Evolutionary conservation across 2,888 invertebrate species (phyloP), one percentile per base, ranked within the genome.

Genomic region (Chrysolina americana): DNA sequence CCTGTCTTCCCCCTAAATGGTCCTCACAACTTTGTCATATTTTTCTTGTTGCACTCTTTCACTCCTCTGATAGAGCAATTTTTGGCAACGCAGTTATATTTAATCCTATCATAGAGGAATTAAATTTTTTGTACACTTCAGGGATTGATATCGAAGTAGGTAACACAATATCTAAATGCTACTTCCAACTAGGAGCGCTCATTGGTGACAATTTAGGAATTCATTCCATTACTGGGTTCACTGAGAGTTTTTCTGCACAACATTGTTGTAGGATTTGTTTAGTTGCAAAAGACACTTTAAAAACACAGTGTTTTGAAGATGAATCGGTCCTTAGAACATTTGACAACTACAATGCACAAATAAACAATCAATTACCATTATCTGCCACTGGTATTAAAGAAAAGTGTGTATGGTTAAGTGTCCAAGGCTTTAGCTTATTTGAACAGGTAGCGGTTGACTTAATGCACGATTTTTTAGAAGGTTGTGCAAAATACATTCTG

Each of bases 171-270:
- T 19, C 41, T 36, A 65, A 53, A 70, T 23, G 59, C 15, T 73
- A 64, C 44, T 83, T 83, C 76, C 62, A 53, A 44, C 65, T 83
- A n/a, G 73, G 70, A 19, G 66, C 74, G 53, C 77, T 84, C 36
- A 73, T 80, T 50, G 84, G 82, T 21, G 84, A 84, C 68, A 84
- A 83, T 71, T 76, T 82, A 75, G 84, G 83, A 0, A 59, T 82
- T 13, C 79, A 83, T 70, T 72, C 71, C 17, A 78, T 82, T 44
- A 73, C 82, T 47, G 83, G 83, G 2, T 81, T 81, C 47, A 72
- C 75, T 56, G 82, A 83, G 76, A 81, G 81, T 73, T 83, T 84
- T 79, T 74, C 78, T 28, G 71, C 80, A 9, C 81, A 75, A 21
- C 76, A 77, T 77, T 81, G 62, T 75, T 84, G 83, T 74, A 76